Evolutionary conservation across 2,113 vertebrate genomes (phyloP).

Genomic region (Peromyscus californicus): DNA sequence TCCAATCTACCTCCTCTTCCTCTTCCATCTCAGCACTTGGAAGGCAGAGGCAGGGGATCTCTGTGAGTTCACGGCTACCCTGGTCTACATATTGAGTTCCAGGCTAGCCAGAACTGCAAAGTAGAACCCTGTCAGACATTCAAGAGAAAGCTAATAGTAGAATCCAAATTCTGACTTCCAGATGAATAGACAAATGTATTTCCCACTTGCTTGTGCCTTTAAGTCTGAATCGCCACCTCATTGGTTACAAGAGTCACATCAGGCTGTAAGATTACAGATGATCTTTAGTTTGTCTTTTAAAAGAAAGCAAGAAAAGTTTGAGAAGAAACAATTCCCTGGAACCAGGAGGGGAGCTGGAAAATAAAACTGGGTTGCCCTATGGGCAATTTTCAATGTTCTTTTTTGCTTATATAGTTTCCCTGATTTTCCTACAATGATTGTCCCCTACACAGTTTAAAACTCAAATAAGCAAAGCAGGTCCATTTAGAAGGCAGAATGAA

Average conservation of each 20-base stretch:
- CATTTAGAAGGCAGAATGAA: slow-evolving; percentile 34
- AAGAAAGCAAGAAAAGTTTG: background rate
- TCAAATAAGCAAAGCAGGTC: background rate
- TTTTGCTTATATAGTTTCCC: background rate
- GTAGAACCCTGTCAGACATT: background rate
- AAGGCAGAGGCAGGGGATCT: background rate
- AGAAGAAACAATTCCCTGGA: background rate
- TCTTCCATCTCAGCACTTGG: background rate
- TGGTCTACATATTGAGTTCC: background rate
- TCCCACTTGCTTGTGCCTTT: background rate
- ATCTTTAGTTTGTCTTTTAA: background rate
- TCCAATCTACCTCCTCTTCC: background rate
- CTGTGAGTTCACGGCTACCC: background rate
- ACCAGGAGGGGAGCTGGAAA: background rate
- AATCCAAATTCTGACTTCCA: background rate
- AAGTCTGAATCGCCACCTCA: background rate
- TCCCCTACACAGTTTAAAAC: background rate
- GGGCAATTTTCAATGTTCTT: background rate
- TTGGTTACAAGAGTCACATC: background rate
- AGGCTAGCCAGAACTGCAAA: background rate
- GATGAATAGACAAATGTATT: background rate
- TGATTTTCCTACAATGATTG: background rate
- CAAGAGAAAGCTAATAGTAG: background rate
- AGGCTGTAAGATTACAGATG: background rate
- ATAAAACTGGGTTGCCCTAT: too few species aligned